A percentile compares a stretch with the other conserved stretches of the same genome.
These are phyloP conservation scores for Lithophane ornitopus DNA, from an alignment of 2,888 invertebrate genomes.

Conservation along the genomic window DNA sequence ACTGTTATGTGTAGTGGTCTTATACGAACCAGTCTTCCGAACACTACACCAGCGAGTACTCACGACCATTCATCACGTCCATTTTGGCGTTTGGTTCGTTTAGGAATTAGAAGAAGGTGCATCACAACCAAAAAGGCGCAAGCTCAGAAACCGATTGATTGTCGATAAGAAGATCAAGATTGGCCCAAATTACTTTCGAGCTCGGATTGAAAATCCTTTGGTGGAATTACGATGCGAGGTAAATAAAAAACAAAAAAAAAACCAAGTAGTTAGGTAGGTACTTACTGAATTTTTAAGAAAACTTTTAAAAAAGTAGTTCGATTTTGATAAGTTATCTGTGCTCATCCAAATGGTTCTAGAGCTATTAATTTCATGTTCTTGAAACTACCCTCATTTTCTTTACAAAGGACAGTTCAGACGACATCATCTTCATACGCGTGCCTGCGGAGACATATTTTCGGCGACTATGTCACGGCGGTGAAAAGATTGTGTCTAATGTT, in stretches of 20 bases:
- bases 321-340: constrained; percentile 6
- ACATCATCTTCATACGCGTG: constrained; percentile 71
- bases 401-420: constrained; percentile 74
- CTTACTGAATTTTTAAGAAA: too few relatives aligned
- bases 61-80: background rate
- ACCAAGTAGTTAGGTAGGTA: too few relatives aligned
- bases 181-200: constrained; percentile 68
- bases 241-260: background rate
- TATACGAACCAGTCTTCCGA: background rate
- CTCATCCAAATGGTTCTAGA: background rate
- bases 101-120: constrained; percentile 80
- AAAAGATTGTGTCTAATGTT: constrained; percentile 51
- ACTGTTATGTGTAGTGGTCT: background rate
- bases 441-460: constrained; percentile 71
- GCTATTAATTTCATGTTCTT: constrained; percentile 7
- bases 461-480: constrained; percentile 75
- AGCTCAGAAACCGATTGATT: constrained; percentile 72
- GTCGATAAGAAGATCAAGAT: constrained; percentile 80
- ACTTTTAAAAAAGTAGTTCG: background rate
- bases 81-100: constrained; percentile 6
- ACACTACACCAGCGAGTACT: background rate
- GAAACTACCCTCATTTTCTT: constrained; percentile 41
- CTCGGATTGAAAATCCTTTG: constrained; percentile 74
- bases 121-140: constrained; percentile 74
- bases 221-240: constrained; percentile 83